Conservation (phyloP, 1,140 invertebrate species). For the Drosophila saltans region DNA sequence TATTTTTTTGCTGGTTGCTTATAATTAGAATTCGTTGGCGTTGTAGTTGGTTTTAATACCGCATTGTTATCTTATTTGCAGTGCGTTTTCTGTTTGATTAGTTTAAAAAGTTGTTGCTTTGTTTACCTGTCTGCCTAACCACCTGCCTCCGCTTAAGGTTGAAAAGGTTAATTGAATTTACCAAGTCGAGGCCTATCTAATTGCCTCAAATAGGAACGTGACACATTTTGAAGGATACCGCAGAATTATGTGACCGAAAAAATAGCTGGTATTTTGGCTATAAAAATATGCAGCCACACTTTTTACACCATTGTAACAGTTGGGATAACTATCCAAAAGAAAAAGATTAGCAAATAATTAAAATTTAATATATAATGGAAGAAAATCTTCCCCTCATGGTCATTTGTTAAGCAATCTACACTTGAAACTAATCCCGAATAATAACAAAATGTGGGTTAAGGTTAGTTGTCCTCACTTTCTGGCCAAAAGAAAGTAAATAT, state of each 20-base stretch:
- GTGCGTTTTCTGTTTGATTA: slow-evolving; percentile 44
- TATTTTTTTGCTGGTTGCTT: slow-evolving; percentile 18
- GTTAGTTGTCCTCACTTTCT: slow-evolving; percentile 51
- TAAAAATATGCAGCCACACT: neutral
- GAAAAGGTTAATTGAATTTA: slow-evolving; percentile 73
- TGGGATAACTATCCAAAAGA: too few relatives aligned
- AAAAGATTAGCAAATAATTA: too few relatives aligned
- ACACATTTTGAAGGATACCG: slow-evolving; percentile 13
- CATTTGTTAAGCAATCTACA: slow-evolving; percentile 50
- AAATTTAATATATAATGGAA: too few relatives aligned
- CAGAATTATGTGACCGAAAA: slow-evolving; percentile 27
- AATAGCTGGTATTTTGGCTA: neutral
- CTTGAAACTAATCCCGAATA: slow-evolving; percentile 27
- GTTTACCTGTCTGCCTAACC: slow-evolving; percentile 48
- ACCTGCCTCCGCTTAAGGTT: slow-evolving; percentile 34
- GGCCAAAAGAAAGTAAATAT: slow-evolving; percentile 56
- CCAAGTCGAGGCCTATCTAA: slow-evolving; percentile 9
- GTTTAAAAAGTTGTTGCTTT: slow-evolving; percentile 48
- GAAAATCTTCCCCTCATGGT: slow-evolving; percentile 21
- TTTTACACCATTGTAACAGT: too few relatives aligned
- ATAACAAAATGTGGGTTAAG: slow-evolving; percentile 65
- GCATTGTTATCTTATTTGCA: slow-evolving; percentile 72
- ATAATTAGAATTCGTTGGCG: slow-evolving; percentile 58
- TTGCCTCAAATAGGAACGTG: slow-evolving; percentile 20
- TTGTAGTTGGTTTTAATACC: slow-evolving; percentile 47